phyloP scores from a whole-genome alignment of 1,140 invertebrate genomes.

The Temnothorax curvispinosus region DNA sequence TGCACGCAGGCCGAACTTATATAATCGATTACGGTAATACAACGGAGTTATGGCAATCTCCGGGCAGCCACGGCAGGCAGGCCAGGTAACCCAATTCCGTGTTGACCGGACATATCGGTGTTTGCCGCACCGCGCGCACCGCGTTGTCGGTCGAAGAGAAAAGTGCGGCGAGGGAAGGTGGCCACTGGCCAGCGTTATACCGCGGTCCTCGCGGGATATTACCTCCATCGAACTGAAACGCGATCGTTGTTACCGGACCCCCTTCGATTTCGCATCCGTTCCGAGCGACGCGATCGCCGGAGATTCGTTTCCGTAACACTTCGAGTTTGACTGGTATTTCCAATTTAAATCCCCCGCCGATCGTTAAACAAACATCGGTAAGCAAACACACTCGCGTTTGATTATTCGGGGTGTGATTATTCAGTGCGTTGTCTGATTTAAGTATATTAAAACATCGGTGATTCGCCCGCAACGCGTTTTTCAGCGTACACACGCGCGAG shows the following conservation, averaged over 20 bases:
- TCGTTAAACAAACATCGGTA: not conserved
- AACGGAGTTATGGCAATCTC: conserved; percentile 63
- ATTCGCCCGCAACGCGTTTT: not conserved
- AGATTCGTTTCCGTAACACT: conserved; percentile 14
- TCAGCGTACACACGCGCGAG: not conserved
- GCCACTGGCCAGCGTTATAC: not conserved
- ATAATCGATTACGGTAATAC: conserved; percentile 67
- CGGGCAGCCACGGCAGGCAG: conserved; percentile 19
- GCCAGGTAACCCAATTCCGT: conserved; percentile 63
- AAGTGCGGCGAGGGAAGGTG: conserved; percentile 27
- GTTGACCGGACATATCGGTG: conserved; percentile 53
- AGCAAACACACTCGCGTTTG: not conserved
- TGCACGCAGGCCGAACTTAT: conserved; percentile 56
- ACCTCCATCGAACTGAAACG: conserved; percentile 45
- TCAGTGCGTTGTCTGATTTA: not conserved
- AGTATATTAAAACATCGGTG: not conserved
- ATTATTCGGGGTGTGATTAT: conserved; percentile 1
- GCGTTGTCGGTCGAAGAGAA: conserved; percentile 14
- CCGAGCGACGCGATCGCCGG: not conserved
- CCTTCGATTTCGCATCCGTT: conserved; percentile 19
- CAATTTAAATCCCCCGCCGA: conserved; percentile 6
- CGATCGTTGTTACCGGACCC: conserved; percentile 29
- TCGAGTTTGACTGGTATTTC: not conserved
- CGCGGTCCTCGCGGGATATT: conserved; percentile 17
- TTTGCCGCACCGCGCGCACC: not conserved